Evolutionary conservation across 1,140 invertebrate species (phyloP).

Genomic region (Belonocnema kinseyi): DNA sequence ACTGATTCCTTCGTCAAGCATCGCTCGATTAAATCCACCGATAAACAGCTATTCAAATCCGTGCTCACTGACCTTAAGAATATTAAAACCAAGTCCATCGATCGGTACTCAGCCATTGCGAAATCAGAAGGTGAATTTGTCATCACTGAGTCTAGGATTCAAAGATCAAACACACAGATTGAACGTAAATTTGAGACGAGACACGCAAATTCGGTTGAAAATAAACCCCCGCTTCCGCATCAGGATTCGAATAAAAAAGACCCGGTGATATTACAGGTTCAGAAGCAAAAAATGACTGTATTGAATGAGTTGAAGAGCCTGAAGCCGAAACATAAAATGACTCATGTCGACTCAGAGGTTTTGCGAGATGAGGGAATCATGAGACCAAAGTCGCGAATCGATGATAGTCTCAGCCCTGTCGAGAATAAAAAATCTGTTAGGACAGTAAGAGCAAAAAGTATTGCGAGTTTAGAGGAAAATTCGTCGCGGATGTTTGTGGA

Average conservation of each 20-base stretch:
- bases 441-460: conserved; percentile 64
- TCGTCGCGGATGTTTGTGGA: conserved; percentile 55
- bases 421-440: conserved; percentile 55
- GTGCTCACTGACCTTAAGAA: conserved; percentile 65
- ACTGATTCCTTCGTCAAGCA: conserved; percentile 73
- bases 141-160: conserved; percentile 67
- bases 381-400: conserved; percentile 71
- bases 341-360: conserved; percentile 72
- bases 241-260: conserved; percentile 66
- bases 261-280: conserved; percentile 69
- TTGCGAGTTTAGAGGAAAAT: conserved; percentile 69
- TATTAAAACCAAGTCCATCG: conserved; percentile 55
- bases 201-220: conserved; percentile 60
- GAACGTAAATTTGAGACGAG: conserved; percentile 68
- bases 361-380: conserved; percentile 73
- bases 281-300: conserved; percentile 71
- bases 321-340: conserved; percentile 72
- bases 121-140: conserved; percentile 59
- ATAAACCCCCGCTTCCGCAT: conserved; percentile 44
- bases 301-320: conserved; percentile 70
- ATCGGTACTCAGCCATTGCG: conserved; percentile 62
- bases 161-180: conserved; percentile 68
- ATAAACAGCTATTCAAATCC: conserved; percentile 65
- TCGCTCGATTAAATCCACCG: conserved; percentile 61
- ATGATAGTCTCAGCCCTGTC: conserved; percentile 69